Base-by-base conservation (phyloP, 1,140 invertebrate genomes). In the Cataglyphis hispanica region DNA sequence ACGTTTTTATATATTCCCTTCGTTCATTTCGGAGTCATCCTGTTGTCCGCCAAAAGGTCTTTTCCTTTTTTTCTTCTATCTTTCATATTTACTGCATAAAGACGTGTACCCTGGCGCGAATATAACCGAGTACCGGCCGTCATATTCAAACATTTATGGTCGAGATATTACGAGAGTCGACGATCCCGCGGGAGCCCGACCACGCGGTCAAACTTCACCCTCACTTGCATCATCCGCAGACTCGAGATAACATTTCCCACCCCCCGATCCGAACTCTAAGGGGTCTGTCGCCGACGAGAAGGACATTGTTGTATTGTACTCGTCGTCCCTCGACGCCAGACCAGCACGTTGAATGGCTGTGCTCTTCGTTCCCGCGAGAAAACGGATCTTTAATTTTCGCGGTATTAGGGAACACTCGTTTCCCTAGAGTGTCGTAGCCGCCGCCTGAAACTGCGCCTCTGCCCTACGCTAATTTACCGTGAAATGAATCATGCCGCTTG, bases 341-440 rank as follows among this genome's bases (percentile, higher is more conserved):
- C 46, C 61, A 46, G 67, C 60, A 22, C 40, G 19, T 40, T 90
- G 46, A 90, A 88, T 87, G 64, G 76, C 25, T 25, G 50, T 25
- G 58, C 16, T 56, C 22, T 22, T 8, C 64, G 13, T 13, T 37
- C 84, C 77, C 50, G 53, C 60, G 19, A 61, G 40, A 58, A 66
- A 75, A 89, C 50, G 34, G 86, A 92, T 93, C 92, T 93, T 93
- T 91, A 92, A 93, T 93, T 94, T 93, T 87, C 85, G 63, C 80
- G 85, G 60, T 88, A 88, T 91, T 92, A 92, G 89, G 88, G 88
- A 89, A 92, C 78, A 86, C 69, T 43, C 76, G 88, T 22, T 27
- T 61, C 91, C 92, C 91, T 19, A 34, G 92, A 89, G 90, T 78
- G 86, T 87, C 77, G 75, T 85, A 87, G 43, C 22, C 64, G 46